Evolutionary conservation across 2,113 vertebrate species (phyloP).

Genomic region (Ameiurus melas): DNA sequence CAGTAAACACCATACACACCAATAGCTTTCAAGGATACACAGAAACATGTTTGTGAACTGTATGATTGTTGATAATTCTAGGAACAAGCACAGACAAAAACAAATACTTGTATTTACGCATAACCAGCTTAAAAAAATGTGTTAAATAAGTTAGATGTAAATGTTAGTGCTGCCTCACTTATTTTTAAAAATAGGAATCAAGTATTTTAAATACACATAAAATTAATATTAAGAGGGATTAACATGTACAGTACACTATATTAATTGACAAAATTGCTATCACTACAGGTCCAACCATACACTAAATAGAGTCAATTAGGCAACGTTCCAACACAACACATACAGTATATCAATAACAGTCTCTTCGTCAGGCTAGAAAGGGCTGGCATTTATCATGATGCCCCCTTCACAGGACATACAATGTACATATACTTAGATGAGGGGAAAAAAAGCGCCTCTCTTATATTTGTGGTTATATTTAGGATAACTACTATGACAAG

Average conservation of each 20-base stretch:
- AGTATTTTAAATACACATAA: slow-evolving; percentile 31
- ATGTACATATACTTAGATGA: slow-evolving; percentile 37
- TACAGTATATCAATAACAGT: slow-evolving; percentile 57
- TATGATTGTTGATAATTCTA: background rate
- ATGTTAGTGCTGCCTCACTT: slow-evolving; percentile 3
- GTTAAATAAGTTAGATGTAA: background rate
- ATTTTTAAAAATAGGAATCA: slow-evolving; percentile 10
- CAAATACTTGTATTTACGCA: background rate
- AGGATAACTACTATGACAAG: slow-evolving; percentile 33
- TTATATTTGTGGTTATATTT: slow-evolving; percentile 32
- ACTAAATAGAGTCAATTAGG: slow-evolving; percentile 36
- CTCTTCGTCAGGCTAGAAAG: slow-evolving; percentile 62
- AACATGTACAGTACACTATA: slow-evolving; percentile 41
- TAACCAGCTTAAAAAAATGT: background rate
- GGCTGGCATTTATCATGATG: slow-evolving; percentile 49
- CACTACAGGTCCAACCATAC: slow-evolving; percentile 50
- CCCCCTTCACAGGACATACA: slow-evolving; percentile 51
- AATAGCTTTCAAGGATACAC: background rate
- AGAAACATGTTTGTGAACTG: background rate
- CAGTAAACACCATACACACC: background rate
- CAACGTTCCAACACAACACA: slow-evolving; percentile 38
- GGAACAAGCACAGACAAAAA: background rate
- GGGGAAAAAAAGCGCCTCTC: slow-evolving; percentile 5
- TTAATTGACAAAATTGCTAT: slow-evolving; percentile 43
- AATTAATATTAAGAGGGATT: slow-evolving; percentile 41